Base-by-base conservation (phyloP, 1,140 invertebrate species). In the Sarcophaga peregrina region DNA sequence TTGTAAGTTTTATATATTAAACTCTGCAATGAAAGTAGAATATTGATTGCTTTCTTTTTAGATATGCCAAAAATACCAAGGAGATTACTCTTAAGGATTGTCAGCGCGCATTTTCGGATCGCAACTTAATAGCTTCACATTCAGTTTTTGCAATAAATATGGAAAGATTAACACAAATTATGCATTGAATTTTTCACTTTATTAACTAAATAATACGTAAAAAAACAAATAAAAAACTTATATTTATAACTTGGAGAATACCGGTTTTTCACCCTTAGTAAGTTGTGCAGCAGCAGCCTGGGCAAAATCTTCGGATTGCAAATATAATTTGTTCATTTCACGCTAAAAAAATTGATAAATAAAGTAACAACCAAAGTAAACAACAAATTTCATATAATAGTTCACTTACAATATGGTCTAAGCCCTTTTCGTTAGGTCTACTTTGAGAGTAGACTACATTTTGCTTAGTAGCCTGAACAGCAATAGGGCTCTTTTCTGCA, bases 301-400 rank as follows among this genome's bases (percentile, higher is more conserved):
- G 68, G 94, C 90, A 83, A 98, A 93, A 91, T 99, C 98, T 92
- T 98, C 96, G 89, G 96, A 97, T 91, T 98, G 97, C 58, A 99
- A 90, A 93, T 97, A 95, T 15, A 92, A 89, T 90, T 96, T 94
- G 91, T 99, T 99, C 89, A 94, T 93, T 50, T 93, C 90, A 50
- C 93, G 93, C 96, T 98, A 91, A 83, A 83, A 48, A 25, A 13
- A 47, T 11, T 58, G 76, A 10, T 9, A 82, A 48, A 6, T 15
- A 48, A 15, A 78, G 47, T 73, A 80, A 80, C 25, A 37, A 37
- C 4, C 1, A 52, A 37, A 68, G 10, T 17, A 20, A n/a, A n/a
- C n/a, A n/a, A n/a, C n/a, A n/a, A n/a, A n/a, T 7, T 1, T 72
- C 37, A 5, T 80, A 6, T 58, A 20, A 73, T 37, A 10, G 15